These are phyloP conservation scores for Pseudeuparius sepicola DNA, from an alignment of 2,888 invertebrate genomes.

Conservation along the genomic window DNA sequence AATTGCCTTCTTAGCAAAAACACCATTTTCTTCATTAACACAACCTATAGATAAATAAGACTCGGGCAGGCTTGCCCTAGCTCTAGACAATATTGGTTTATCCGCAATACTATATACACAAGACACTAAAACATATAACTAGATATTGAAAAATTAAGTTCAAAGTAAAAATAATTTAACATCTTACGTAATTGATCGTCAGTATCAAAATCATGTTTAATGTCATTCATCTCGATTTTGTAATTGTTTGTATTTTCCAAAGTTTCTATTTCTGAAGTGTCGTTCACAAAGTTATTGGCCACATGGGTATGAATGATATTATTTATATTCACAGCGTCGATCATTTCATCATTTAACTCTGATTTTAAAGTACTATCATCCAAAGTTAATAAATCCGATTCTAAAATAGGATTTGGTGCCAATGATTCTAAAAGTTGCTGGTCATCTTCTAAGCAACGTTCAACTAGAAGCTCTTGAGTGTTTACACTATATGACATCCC, in stretches of 20 bases:
- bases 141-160: conserved; percentile 3
- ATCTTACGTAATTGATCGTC: conserved; percentile 34
- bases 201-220: conserved; percentile 24
- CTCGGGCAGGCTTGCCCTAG: conserved; percentile 67
- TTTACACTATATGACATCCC: conserved; percentile 32
- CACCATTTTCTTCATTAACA: conserved; percentile 41
- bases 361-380: conserved; percentile 35
- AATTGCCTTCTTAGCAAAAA: conserved; percentile 60
- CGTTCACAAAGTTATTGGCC: conserved; percentile 8
- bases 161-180: background rate
- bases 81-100: conserved; percentile 61
- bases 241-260: conserved; percentile 10
- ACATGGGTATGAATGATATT: conserved; percentile 14
- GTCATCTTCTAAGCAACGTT: conserved; percentile 34
- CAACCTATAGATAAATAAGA: conserved; percentile 49
- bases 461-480: conserved; percentile 33
- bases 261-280: background rate
- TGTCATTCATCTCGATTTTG: conserved; percentile 19
- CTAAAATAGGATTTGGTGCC: conserved; percentile 31
- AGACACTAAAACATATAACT: conserved; percentile 29
- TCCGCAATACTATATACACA: conserved; percentile 42
- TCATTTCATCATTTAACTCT: conserved; percentile 31
- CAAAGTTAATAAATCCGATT: conserved; percentile 33
- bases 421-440: conserved; percentile 33
- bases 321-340: conserved; percentile 22